These are phyloP conservation scores for Protomyctophum bolini DNA, from an alignment of 2,113 vertebrate genomes.

Conservation along the genomic window DNA sequence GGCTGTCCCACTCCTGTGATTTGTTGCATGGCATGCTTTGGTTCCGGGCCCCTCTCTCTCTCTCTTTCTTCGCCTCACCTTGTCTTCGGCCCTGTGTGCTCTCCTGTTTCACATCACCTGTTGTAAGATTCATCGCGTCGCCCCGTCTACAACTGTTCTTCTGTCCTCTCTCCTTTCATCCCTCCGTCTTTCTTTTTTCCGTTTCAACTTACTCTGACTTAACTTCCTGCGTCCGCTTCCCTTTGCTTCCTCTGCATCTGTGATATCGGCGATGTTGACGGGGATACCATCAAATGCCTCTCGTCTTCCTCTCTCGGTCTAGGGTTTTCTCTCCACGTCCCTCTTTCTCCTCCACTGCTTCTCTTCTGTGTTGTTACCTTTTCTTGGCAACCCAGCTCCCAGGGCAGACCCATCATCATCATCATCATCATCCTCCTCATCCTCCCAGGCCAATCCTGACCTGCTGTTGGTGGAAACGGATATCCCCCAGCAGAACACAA, in stretches of 20 bases:
- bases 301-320: background rate
- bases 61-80: no score
- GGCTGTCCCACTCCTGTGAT: background rate
- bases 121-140: background rate
- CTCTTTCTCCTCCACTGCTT: constrained; percentile 2
- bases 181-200: constrained; percentile 8
- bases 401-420: constrained; percentile 50
- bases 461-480: constrained; percentile 58
- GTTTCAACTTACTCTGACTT: constrained; percentile 1
- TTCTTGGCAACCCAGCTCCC: constrained; percentile 38
- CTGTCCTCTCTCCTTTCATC: constrained; percentile 2
- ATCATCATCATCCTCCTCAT: no score
- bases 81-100: background rate
- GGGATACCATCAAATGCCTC: background rate
- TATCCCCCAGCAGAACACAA: constrained; percentile 66
- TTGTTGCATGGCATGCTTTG: no score
- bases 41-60: no score
- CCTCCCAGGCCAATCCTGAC: constrained; percentile 49
- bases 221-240: no score
- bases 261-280: no score
- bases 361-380: constrained; percentile 13
- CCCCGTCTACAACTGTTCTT: background rate
- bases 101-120: constrained; percentile 6
- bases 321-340: constrained; percentile 3
- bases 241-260: no score